phyloP scores from a whole-genome alignment of 2,888 invertebrate genomes.

The Drosophila leonis region DNA sequence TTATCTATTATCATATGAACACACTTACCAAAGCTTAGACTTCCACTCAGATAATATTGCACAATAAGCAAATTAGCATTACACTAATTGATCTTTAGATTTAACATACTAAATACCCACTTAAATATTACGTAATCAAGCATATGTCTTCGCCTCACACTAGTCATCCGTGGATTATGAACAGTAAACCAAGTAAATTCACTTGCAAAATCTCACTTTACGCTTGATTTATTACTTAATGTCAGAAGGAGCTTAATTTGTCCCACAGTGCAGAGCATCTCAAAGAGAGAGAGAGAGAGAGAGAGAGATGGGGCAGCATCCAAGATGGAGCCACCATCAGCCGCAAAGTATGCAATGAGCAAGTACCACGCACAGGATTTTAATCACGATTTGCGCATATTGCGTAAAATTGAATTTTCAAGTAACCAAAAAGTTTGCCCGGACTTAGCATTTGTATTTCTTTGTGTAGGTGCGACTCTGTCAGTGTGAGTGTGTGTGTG shows the following conservation, averaged over 20 bases:
- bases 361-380: constrained; percentile 62
- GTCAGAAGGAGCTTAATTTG: constrained; percentile 7
- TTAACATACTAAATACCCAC: not conserved
- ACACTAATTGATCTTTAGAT: constrained; percentile 1
- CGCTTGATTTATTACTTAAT: constrained; percentile 7
- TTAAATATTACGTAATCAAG: constrained; percentile 5
- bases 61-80: not conserved
- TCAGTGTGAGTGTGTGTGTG: not conserved
- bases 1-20: not conserved
- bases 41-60: not conserved
- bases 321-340: constrained; percentile 16
- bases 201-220: constrained; percentile 2
- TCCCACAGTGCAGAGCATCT: constrained; percentile 18
- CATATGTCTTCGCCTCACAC: not conserved
- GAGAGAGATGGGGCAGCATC: constrained; percentile 1
- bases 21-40: not conserved
- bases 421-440: constrained; percentile 62
- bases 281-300: not conserved
- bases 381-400: constrained; percentile 81
- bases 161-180: not conserved
- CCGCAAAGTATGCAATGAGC: constrained; percentile 59
- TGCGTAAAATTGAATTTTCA: constrained; percentile 82
- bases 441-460: constrained; percentile 28
- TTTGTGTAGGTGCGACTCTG: constrained; percentile 4
- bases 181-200: constrained; percentile 5